Percentiles rank a stretch among this genome's conserved stretches.
phyloP scores from a whole-genome alignment of 2,797 vertebrate species.

The Arctocebus calabarensis region DNA sequence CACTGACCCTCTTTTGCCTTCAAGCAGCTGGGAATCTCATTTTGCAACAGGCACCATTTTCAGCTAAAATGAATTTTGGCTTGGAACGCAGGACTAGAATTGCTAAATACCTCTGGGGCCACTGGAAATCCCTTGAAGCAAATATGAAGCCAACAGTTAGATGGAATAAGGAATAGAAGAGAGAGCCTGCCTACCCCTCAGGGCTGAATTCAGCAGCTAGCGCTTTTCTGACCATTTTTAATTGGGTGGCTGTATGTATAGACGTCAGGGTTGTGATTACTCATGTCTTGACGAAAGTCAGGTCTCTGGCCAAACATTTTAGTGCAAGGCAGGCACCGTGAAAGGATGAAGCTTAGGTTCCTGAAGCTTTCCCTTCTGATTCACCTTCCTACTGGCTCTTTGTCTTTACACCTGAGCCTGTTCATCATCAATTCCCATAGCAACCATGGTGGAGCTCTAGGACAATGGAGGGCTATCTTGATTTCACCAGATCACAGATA shows the following conservation, averaged over 20 bases:
- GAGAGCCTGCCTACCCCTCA: constrained; percentile 34
- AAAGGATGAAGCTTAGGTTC: not conserved
- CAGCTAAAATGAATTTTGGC: constrained; percentile 76
- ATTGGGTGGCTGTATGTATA: constrained; percentile 63
- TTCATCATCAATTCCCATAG: constrained; percentile 58
- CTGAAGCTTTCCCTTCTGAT: constrained; percentile 38
- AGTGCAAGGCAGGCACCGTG: not conserved
- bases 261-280: constrained; percentile 59
- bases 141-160: constrained; percentile 60
- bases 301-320: constrained; percentile 37
- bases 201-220: constrained; percentile 65
- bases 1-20: constrained; percentile 66
- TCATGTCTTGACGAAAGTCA: constrained; percentile 53
- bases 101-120: constrained; percentile 64
- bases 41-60: constrained; percentile 69
- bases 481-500: not conserved
- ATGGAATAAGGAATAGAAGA: constrained; percentile 70
- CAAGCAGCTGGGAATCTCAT: constrained; percentile 67
- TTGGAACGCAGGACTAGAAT: constrained; percentile 72
- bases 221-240: constrained; percentile 62
- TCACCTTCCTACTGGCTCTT: constrained; percentile 47
- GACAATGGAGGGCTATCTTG: constrained; percentile 1
- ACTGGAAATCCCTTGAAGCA: constrained; percentile 69
- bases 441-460: constrained; percentile 23
- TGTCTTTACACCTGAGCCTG: constrained; percentile 63